Evolutionary conservation across 2,888 invertebrate species (phyloP).

Genomic region (Orgyia antiqua): DNA sequence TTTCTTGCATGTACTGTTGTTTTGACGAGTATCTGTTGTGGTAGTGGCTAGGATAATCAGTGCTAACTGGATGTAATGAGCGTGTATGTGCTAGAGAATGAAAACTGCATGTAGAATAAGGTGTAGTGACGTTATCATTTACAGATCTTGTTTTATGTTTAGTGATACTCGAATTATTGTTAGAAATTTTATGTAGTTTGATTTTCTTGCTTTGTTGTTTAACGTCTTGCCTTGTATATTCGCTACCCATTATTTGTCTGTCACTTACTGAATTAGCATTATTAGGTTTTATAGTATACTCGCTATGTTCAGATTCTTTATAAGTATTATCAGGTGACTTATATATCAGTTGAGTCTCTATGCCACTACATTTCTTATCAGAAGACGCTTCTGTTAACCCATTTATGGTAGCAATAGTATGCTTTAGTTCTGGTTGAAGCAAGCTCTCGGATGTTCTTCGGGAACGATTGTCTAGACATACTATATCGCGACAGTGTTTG

Average conservation of each 20-base stretch:
- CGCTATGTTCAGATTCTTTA: slow-evolving; percentile 35
- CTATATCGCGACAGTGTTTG: slow-evolving; percentile 42
- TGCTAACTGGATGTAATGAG: slow-evolving; percentile 17
- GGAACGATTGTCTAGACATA: slow-evolving; percentile 30
- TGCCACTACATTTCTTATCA: slow-evolving; percentile 18
- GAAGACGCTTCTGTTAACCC: slow-evolving; percentile 23
- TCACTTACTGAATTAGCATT: slow-evolving; percentile 16
- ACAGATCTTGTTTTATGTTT: slow-evolving; percentile 32
- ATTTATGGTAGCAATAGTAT: slow-evolving; percentile 15
- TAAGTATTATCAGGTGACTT: slow-evolving; percentile 35
- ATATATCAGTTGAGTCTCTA: slow-evolving; percentile 43
- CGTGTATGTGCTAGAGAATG: slow-evolving; percentile 38
- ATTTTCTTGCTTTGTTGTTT: slow-evolving; percentile 32
- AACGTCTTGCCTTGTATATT: slow-evolving; percentile 9
- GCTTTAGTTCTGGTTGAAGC: slow-evolving; percentile 13
- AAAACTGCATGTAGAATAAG: slow-evolving; percentile 41
- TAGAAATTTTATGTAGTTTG: slow-evolving; percentile 23
- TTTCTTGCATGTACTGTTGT: slow-evolving; percentile 17
- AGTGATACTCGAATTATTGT: too few species aligned
- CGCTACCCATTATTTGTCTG: slow-evolving; percentile 13
- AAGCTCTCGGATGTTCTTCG: slow-evolving; percentile 24
- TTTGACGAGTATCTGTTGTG: slow-evolving; percentile 23
- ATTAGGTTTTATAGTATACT: slow-evolving; percentile 19
- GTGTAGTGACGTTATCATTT: slow-evolving; percentile 28
- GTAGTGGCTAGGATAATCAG: slow-evolving; percentile 16